Conservation (phyloP, 1,140 invertebrate genomes). For the Drosophila tani region DNA sequence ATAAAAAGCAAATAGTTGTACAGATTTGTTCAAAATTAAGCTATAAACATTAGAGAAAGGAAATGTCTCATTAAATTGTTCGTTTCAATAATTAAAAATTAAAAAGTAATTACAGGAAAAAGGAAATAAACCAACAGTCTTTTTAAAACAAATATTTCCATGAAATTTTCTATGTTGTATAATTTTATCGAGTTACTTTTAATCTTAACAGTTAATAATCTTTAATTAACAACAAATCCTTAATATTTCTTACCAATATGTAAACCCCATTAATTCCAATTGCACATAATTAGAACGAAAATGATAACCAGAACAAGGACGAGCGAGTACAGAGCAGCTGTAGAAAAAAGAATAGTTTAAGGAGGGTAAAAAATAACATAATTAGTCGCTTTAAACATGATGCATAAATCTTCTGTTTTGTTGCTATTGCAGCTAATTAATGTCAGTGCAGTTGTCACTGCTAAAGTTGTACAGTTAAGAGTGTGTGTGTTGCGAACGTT, state of each 20-base stretch:
- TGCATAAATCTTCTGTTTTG: slow-evolving; percentile 63
- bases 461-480: slow-evolving; percentile 46
- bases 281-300: background rate
- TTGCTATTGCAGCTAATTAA: slow-evolving; percentile 65
- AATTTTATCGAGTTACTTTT: too few relatives aligned
- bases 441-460: slow-evolving; percentile 65
- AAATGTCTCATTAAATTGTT: background rate
- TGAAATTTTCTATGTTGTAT: too few relatives aligned
- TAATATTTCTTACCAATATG: background rate
- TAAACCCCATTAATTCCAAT: background rate
- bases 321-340: slow-evolving; percentile 18
- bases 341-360: slow-evolving; percentile 39
- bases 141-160: too few relatives aligned
- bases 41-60: background rate
- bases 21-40: background rate
- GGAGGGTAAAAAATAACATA: slow-evolving; percentile 48
- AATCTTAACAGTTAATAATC: too few relatives aligned
- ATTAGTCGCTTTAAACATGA: slow-evolving; percentile 67
- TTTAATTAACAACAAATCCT: background rate
- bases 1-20: background rate
- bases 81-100: too few relatives aligned
- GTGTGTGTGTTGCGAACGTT: slow-evolving; percentile 18
- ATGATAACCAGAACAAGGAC: background rate
- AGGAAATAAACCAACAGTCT: too few relatives aligned
- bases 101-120: background rate